Conservation (phyloP, 2,797 vertebrate genomes). For the Acropternis orthonyx region DNA sequence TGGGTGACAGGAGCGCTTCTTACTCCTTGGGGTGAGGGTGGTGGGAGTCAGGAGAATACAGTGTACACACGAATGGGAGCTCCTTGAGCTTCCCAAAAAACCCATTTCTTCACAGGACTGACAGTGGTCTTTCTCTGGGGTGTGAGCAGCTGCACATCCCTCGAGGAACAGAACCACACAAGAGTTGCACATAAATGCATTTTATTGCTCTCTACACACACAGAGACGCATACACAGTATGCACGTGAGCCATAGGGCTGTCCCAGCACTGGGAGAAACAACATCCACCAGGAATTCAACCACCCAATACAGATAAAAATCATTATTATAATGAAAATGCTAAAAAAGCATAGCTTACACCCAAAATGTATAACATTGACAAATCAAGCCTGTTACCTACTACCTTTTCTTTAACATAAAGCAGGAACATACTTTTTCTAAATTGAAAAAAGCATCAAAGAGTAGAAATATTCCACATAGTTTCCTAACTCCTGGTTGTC, state of each 20-base stretch:
- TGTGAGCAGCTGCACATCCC: fast-evolving
- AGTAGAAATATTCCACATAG: conserved; percentile 65
- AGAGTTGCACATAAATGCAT: neutral
- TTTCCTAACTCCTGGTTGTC: neutral
- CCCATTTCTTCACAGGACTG: fast-evolving
- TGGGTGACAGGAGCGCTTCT: neutral
- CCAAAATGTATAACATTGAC: conserved; percentile 43
- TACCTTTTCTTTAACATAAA: conserved; percentile 58
- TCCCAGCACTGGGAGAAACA: conserved; percentile 47
- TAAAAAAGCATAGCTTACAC: conserved; percentile 49
- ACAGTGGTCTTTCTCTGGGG: neutral
- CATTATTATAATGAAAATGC: conserved; percentile 64
- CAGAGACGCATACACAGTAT: conserved; percentile 38
- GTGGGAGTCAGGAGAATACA: neutral
- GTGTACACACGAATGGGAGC: fast-evolving
- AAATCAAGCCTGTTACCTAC: neutral
- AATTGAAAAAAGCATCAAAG: conserved; percentile 25
- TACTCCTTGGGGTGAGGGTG: too few species aligned
- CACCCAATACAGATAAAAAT: conserved; percentile 36
- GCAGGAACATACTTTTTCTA: neutral
- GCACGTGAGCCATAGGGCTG: conserved; percentile 1
- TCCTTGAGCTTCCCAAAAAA: neutral
- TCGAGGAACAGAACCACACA: neutral
- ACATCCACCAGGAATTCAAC: conserved; percentile 37
- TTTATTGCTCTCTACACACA: conserved; percentile 26